Conservation (phyloP, 2,888 invertebrate species). For the Rotaria macrura region DNA sequence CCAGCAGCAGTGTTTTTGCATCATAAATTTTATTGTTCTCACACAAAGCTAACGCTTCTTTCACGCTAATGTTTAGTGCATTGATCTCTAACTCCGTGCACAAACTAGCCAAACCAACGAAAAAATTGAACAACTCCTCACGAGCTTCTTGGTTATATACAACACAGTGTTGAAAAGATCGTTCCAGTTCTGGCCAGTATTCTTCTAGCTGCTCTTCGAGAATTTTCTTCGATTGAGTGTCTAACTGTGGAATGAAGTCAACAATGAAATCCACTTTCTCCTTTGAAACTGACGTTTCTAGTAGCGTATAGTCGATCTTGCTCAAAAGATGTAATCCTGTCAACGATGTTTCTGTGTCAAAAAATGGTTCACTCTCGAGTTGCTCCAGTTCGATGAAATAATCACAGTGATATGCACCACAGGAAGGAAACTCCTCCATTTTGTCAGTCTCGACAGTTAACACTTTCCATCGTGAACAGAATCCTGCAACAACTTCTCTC, state of each 20-base stretch:
- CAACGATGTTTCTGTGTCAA: background rate
- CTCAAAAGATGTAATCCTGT: background rate
- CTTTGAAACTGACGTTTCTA: background rate
- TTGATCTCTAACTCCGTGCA: background rate
- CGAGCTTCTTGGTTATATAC: background rate
- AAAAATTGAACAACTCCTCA: background rate
- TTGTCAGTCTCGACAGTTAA: background rate
- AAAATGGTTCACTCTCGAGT: background rate
- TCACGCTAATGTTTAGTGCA: background rate
- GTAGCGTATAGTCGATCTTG: background rate
- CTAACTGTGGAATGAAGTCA: background rate
- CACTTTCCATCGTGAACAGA: background rate
- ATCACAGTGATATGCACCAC: background rate
- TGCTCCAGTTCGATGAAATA: background rate
- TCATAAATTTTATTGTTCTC: background rate
- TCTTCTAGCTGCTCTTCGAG: background rate
- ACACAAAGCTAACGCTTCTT: background rate
- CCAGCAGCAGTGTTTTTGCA: background rate
- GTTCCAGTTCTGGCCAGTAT: background rate
- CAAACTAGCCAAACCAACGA: background rate
- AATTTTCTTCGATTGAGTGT: background rate
- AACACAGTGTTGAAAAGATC: background rate
- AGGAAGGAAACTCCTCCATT: background rate
- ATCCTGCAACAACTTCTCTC: background rate
- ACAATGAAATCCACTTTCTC: background rate